These are phyloP conservation scores for Pimephales promelas DNA, from an alignment of 2,113 vertebrate genomes.

Conservation along the genomic window DNA sequence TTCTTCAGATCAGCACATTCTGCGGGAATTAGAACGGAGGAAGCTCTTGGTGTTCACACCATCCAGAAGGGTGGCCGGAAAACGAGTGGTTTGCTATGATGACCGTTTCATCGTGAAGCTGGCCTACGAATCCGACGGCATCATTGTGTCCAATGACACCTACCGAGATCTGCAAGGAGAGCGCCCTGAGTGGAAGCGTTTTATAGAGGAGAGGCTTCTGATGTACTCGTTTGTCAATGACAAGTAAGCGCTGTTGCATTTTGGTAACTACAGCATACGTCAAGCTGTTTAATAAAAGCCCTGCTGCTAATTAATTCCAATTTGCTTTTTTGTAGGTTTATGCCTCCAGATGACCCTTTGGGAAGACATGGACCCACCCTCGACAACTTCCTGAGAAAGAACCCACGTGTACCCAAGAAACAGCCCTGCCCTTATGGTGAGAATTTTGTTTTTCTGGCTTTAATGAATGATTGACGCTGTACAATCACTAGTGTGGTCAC, in stretches of 20 bases:
- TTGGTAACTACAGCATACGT: not conserved
- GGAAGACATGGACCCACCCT: constrained; percentile 91
- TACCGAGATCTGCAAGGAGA: constrained; percentile 91
- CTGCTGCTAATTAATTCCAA: not conserved
- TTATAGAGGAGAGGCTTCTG: constrained; percentile 90
- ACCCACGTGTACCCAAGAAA: constrained; percentile 80
- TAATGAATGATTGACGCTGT: not conserved
- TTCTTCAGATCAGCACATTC: constrained; percentile 87
- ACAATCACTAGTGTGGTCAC: not conserved
- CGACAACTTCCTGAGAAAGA: constrained; percentile 89
- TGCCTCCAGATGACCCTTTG: constrained; percentile 94
- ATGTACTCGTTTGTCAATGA: constrained; percentile 98
- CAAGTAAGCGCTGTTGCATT: constrained; percentile 76
- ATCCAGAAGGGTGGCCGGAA: constrained; percentile 84
- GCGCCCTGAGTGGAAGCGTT: constrained; percentile 89
- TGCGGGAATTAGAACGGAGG: constrained; percentile 89
- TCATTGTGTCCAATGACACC: constrained; percentile 93
- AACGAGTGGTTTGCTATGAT: constrained; percentile 91
- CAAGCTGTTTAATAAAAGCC: not conserved
- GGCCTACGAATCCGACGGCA: constrained; percentile 84
- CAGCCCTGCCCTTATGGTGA: constrained; percentile 92
- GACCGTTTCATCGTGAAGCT: constrained; percentile 93
- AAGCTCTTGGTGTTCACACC: constrained; percentile 94
- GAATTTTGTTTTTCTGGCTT: constrained; percentile 31
- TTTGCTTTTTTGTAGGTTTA: constrained; percentile 79